phyloP scores from a whole-genome alignment of 2,797 vertebrate genomes.

The Cirrhinus mrigala region DNA sequence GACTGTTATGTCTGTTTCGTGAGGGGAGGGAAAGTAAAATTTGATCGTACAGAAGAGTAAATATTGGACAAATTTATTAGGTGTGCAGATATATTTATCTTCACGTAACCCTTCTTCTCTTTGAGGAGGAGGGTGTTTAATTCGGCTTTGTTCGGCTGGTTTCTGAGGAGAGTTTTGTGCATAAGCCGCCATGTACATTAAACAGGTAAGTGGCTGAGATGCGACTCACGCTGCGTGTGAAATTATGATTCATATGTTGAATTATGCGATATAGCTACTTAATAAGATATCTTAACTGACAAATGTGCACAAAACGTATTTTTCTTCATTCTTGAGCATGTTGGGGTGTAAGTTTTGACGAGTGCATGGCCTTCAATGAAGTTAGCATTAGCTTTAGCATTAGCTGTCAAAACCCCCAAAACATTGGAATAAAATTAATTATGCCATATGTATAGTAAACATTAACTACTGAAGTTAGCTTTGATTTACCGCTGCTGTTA shows the following conservation, averaged over 20 bases:
- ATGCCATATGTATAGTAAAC: neutral
- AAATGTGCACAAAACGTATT: neutral
- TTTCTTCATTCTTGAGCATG: too few relatives aligned
- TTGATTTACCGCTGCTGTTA: neutral
- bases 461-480: too few relatives aligned
- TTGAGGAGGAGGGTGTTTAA: conserved; percentile 64
- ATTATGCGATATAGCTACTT: too few relatives aligned
- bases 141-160: conserved; percentile 49
- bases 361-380: conserved; percentile 4
- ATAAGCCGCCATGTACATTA: conserved; percentile 81
- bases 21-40: conserved; percentile 47
- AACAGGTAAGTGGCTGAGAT: conserved; percentile 78
- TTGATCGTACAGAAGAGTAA: conserved; percentile 19
- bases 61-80: neutral
- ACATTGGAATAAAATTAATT: neutral
- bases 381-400: conserved; percentile 51
- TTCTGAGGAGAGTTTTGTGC: conserved; percentile 58
- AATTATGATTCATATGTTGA: neutral
- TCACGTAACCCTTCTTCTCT: conserved; percentile 65
- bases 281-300: neutral
- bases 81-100: neutral
- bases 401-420: conserved; percentile 29
- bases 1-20: conserved; percentile 74
- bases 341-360: neutral
- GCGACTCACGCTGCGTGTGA: conserved; percentile 37